Conservation (phyloP, 2,113 vertebrate genomes). For the Phylloscopus trochilus region DNA sequence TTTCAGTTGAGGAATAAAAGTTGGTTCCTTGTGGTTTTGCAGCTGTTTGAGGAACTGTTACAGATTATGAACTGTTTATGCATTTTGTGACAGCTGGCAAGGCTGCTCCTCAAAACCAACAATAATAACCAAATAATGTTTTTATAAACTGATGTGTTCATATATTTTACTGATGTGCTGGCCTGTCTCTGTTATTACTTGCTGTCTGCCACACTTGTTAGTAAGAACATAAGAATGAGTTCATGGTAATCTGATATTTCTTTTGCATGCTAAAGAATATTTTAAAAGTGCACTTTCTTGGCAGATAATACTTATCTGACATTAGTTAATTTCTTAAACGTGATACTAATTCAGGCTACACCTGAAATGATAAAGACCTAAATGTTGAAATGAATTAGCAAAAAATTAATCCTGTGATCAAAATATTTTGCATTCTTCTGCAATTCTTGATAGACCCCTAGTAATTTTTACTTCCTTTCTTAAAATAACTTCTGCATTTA, state of each 20-base stretch:
- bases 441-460: neutral
- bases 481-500: neutral
- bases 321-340: neutral
- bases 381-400: neutral
- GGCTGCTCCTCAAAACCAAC: neutral
- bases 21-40: neutral
- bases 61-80: constrained; percentile 30
- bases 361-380: neutral
- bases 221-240: neutral
- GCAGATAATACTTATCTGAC: neutral
- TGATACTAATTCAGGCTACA: neutral
- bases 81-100: constrained; percentile 32
- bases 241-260: neutral
- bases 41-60: neutral
- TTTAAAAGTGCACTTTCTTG: neutral
- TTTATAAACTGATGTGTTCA: neutral
- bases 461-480: neutral
- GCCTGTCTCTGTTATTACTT: neutral
- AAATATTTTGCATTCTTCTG: neutral
- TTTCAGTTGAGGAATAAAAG: constrained; percentile 3
- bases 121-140: neutral
- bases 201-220: neutral
- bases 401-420: neutral
- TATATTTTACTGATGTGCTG: neutral
- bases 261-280: neutral